Conservation (phyloP, 1,140 invertebrate genomes). For the Drosophila equinoxialis region DNA sequence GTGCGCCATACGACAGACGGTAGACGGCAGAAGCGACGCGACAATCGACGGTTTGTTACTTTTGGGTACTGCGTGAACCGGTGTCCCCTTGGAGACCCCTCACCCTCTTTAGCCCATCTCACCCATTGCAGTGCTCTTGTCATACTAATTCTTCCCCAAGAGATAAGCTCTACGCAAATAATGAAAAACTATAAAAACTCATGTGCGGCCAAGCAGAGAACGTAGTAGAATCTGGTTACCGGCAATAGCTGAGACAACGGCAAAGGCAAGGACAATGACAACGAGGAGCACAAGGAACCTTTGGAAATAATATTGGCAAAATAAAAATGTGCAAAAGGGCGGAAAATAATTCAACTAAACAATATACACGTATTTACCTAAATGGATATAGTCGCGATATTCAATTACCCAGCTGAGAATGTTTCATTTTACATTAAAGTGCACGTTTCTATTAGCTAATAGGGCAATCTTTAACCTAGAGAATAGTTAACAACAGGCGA, state of each 20-base stretch:
- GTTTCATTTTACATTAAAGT: background rate
- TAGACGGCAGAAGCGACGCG: slow-evolving; percentile 17
- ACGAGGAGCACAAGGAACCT: slow-evolving; percentile 29
- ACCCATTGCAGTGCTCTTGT: slow-evolving; percentile 26
- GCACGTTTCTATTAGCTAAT: background rate
- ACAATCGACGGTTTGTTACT: slow-evolving; percentile 67
- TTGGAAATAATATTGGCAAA: slow-evolving; percentile 73
- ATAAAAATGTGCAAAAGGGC: slow-evolving; percentile 77
- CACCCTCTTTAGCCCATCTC: slow-evolving; percentile 19
- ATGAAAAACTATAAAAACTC: slow-evolving; percentile 81
- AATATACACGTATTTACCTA: slow-evolving; percentile 81
- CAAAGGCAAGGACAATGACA: background rate
- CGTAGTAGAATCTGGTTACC: slow-evolving; percentile 15
- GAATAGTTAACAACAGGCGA: background rate
- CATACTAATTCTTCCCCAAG: slow-evolving; percentile 63
- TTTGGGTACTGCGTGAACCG: slow-evolving; percentile 27
- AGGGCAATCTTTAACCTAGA: background rate
- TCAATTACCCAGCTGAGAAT: slow-evolving; percentile 59
- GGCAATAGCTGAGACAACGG: background rate
- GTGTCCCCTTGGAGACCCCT: slow-evolving; percentile 1
- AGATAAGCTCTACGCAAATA: slow-evolving; percentile 79
- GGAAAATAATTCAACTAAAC: slow-evolving; percentile 81
- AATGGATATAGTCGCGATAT: slow-evolving; percentile 73
- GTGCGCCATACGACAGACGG: slow-evolving; percentile 50
- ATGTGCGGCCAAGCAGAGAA: slow-evolving; percentile 58